Base-by-base conservation (phyloP, 1,140 invertebrate species). In the Rhyzopertha dominica region DNA sequence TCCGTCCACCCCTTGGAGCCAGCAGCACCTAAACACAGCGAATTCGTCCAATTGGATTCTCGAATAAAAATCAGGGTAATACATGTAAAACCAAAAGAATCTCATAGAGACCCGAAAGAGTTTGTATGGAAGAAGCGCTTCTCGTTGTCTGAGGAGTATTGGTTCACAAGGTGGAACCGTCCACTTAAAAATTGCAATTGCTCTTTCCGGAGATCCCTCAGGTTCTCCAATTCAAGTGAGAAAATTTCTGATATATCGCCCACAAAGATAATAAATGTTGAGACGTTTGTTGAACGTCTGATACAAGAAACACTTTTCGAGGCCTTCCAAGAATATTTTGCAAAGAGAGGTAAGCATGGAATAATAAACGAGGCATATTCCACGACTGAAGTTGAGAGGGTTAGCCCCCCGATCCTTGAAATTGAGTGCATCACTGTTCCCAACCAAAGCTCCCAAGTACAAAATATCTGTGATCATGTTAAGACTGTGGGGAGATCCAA, bases 401-500 rank as follows among this genome's bases (percentile, higher is more conserved):
- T n/a, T n/a, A n/a, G n/a, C n/a, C n/a, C n/a, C 8, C 17, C 19
- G 10, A 7, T 3, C 10, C 13, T 22, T 22, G 7, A 26, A 19
- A 23, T 23, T 12, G 14, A 38, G n/a, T 38, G 35, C 25, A 38
- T 18, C 20, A 38, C 13, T 34, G 17, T n/a, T n/a, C n/a, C 16
- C 17, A 39, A 14, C 24, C 18, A 16, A 30, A 41, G 28, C 7
- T 25, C 10, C 13, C 29, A 16, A n/a, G n/a, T n/a, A n/a, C 25
- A 9, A 29, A 30, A 30, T 22, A 3, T 18, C 25, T 39, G 22
- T 41, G 39, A 30, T 28, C 28, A n/a, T n/a, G n/a, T n/a, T n/a
- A 39, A 26, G 28, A 26, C 19, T 34, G 23, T 30, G n/a, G n/a
- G n/a, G n/a, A n/a, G n/a, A n/a, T n/a, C n/a, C n/a, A 79, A 78